These are phyloP conservation scores for Patella pellucida DNA, from an alignment of 2,888 invertebrate species.

Conservation along the genomic window DNA sequence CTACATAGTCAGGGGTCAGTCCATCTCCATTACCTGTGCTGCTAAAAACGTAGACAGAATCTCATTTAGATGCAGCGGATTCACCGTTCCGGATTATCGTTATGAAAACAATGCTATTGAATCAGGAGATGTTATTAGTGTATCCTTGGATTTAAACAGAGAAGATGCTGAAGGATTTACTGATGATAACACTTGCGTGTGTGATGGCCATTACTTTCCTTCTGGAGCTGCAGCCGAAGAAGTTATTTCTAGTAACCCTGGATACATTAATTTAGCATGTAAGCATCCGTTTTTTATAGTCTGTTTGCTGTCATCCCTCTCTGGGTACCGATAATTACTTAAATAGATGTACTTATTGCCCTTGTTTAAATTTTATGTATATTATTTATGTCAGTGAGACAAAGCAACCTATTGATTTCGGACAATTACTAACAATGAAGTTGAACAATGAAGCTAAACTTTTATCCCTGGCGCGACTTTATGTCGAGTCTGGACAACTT, in stretches of 20 bases:
- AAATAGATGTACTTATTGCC: too few species aligned
- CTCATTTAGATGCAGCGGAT: background rate
- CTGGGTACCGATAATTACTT: too few species aligned
- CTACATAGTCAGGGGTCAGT: background rate
- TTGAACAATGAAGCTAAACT: too few species aligned
- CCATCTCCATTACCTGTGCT: background rate
- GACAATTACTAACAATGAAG: too few species aligned
- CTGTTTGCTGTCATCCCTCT: too few species aligned
- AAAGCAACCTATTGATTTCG: too few species aligned
- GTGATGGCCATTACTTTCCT: background rate
- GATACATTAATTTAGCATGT: background rate
- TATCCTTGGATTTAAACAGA: background rate
- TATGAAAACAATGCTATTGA: background rate
- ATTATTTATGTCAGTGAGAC: too few species aligned
- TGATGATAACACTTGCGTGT: conserved; percentile 1
- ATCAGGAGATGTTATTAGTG: background rate
- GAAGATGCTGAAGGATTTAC: conserved; percentile 4
- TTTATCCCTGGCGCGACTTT: too few species aligned
- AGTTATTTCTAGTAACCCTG: background rate
- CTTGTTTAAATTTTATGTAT: too few species aligned
- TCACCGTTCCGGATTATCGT: background rate
- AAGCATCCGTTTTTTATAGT: background rate
- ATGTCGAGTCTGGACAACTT: too few species aligned
- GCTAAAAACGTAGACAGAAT: background rate
- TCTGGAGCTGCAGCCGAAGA: background rate